A percentile compares a stretch with the other conserved stretches of the same genome.
Evolutionary conservation across 2,113 vertebrate species (phyloP).

Genomic region (Sitta europaea): DNA sequence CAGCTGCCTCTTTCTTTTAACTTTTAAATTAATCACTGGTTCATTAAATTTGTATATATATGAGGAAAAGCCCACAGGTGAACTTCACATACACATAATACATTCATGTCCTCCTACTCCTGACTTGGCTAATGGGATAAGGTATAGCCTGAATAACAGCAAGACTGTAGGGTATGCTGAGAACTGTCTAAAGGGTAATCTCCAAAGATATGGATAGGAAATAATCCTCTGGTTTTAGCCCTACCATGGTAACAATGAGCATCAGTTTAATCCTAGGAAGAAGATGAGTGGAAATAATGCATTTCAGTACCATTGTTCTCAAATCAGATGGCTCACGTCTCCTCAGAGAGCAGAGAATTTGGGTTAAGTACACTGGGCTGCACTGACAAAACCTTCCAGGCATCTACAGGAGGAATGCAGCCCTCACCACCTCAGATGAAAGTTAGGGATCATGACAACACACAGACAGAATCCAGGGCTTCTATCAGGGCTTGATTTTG

Average conservation of each 20-base stretch:
- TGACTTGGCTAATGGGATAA: background rate
- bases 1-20: background rate
- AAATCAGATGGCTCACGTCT: background rate
- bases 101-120: background rate
- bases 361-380: background rate
- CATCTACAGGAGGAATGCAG: background rate
- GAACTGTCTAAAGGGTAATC: background rate
- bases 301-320: background rate
- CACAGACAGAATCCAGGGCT: background rate
- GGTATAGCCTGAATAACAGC: background rate
- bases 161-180: background rate
- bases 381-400: background rate
- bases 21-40: background rate
- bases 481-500: background rate
- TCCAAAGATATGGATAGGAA: background rate
- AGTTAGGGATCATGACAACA: background rate
- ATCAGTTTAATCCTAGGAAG: background rate
- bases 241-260: background rate
- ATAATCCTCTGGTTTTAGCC: background rate
- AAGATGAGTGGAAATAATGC: constrained; percentile 25
- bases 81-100: background rate
- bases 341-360: background rate
- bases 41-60: background rate
- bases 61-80: background rate
- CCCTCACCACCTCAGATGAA: background rate